Conservation (phyloP, 2,797 vertebrate species). For the Thripadectes ignobilis region DNA sequence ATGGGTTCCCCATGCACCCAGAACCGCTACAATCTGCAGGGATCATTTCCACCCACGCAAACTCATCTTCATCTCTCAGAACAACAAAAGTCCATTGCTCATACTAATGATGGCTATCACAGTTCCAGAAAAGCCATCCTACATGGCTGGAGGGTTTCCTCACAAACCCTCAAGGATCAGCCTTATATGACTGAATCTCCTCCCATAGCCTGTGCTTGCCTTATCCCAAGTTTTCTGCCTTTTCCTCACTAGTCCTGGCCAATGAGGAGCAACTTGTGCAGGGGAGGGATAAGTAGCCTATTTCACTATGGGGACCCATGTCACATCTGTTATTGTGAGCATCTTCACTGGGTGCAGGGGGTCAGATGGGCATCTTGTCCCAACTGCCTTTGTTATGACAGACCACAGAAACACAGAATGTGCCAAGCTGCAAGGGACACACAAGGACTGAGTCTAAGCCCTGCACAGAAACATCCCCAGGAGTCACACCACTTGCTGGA, state of each 20-base stretch:
- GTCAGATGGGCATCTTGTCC: neutral
- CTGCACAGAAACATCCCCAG: neutral
- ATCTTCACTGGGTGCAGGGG: neutral
- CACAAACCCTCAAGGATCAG: neutral
- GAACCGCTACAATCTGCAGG: fast-evolving
- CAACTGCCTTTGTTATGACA: neutral
- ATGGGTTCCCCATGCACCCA: neutral
- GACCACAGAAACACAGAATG: neutral
- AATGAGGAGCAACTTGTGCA: neutral
- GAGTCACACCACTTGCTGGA: neutral
- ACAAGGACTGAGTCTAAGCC: neutral
- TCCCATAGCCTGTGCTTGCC: neutral
- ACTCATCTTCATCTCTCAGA: neutral
- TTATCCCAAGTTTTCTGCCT: neutral
- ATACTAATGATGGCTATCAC: neutral
- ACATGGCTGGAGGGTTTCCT: fast-evolving
- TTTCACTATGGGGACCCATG: neutral
- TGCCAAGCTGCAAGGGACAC: neutral
- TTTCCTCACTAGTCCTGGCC: neutral
- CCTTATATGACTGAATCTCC: neutral
- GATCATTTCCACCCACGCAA: neutral
- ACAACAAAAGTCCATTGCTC: neutral
- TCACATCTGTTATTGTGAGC: neutral
- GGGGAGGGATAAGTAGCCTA: neutral
- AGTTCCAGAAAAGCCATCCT: neutral